These are phyloP conservation scores for Ispidina lecontei DNA, from an alignment of 2,797 vertebrate species.

Conservation along the genomic window DNA sequence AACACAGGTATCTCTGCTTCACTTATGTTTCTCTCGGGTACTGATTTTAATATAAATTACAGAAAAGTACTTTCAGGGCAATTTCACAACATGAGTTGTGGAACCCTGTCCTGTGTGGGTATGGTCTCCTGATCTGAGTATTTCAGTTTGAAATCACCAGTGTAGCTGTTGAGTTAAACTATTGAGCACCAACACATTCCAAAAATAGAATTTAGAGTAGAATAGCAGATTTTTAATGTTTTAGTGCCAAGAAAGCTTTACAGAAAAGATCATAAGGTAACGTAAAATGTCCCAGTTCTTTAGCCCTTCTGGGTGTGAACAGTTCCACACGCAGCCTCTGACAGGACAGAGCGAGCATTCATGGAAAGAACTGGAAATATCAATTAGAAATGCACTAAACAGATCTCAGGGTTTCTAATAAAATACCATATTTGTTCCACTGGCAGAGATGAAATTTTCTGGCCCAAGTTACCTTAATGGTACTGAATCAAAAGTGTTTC, in stretches of 20 bases:
- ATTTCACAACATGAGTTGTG: background rate
- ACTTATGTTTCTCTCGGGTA: background rate
- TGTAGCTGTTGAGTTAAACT: background rate
- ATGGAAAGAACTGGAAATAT: slow-evolving; percentile 66
- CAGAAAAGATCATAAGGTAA: slow-evolving; percentile 53
- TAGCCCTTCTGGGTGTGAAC: slow-evolving; percentile 42
- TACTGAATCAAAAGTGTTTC: slow-evolving; percentile 28
- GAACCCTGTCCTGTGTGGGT: background rate
- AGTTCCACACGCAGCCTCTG: slow-evolving; percentile 55
- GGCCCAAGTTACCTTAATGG: slow-evolving; percentile 7
- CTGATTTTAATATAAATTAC: background rate
- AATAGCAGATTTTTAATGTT: slow-evolving; percentile 3
- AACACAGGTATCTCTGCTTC: background rate
- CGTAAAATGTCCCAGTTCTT: slow-evolving; percentile 44
- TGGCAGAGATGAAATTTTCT: slow-evolving; percentile 10
- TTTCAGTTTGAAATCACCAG: background rate
- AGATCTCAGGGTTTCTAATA: slow-evolving; percentile 42
- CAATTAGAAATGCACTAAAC: slow-evolving; percentile 50
- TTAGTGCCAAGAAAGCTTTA: slow-evolving; percentile 61
- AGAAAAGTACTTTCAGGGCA: background rate
- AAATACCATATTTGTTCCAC: slow-evolving; percentile 47
- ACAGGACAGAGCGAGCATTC: slow-evolving; percentile 7
- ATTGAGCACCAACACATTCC: background rate
- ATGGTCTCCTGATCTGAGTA: background rate
- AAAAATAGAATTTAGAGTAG: background rate